A percentile compares a stretch with the other conserved stretches of the same genome.
These are phyloP conservation scores for Cremastobaeus sp. DNA, from an alignment of 2,888 invertebrate species.

Conservation along the genomic window DNA sequence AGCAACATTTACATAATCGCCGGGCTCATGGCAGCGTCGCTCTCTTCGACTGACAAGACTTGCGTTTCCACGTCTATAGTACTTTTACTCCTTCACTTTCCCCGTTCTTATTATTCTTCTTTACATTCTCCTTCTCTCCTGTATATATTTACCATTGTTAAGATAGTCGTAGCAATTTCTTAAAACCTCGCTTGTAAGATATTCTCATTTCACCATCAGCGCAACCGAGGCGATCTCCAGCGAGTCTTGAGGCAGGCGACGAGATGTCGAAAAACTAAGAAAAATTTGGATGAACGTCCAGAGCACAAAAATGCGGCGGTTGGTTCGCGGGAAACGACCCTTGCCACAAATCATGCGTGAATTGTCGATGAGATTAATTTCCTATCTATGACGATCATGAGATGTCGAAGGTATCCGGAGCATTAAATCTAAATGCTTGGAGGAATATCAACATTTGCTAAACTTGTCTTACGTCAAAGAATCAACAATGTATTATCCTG, in stretches of 20 bases:
- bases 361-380: constrained; percentile 13
- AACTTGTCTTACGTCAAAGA: constrained; percentile 29
- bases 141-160: constrained; percentile 57
- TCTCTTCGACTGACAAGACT: constrained; percentile 55
- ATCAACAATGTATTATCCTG: constrained; percentile 41
- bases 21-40: constrained; percentile 59
- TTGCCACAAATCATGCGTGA: too few relatives aligned
- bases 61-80: constrained; percentile 55
- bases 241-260: constrained; percentile 6
- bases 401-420: too few relatives aligned
- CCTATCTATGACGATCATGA: too few relatives aligned
- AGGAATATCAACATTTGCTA: constrained; percentile 27
- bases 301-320: constrained; percentile 10
- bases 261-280: constrained; percentile 14
- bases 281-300: neutral
- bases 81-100: constrained; percentile 40
- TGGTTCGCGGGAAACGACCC: too few relatives aligned
- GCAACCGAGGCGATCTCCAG: constrained; percentile 34
- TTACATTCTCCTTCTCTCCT: constrained; percentile 19
- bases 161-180: constrained; percentile 55
- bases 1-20: constrained; percentile 77
- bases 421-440: constrained; percentile 9
- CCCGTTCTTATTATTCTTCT: constrained; percentile 48
- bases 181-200: constrained; percentile 27
- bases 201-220: constrained; percentile 44